Percentiles rank a stretch among this genome's conserved stretches.
Conservation (phyloP, 2,113 vertebrate genomes). For the Tympanuchus pallidicinctus region DNA sequence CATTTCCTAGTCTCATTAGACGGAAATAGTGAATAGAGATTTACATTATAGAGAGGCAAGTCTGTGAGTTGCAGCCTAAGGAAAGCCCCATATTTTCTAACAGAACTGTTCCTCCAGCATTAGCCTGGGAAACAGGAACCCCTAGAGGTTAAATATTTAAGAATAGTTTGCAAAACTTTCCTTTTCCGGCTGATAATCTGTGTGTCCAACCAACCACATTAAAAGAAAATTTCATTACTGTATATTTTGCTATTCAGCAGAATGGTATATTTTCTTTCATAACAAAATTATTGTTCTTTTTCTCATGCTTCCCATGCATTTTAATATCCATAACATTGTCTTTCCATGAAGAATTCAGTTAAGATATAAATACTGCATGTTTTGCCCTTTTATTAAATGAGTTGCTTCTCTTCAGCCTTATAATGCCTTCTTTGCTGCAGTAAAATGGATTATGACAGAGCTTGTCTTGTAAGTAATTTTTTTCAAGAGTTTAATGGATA, state of each 20-base stretch:
- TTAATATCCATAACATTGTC: conserved; percentile 54
- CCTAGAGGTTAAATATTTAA: conserved; percentile 75
- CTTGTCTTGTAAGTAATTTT: conserved; percentile 93
- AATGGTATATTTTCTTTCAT: conserved; percentile 41
- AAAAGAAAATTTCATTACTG: conserved; percentile 56
- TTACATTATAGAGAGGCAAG: conserved; percentile 1
- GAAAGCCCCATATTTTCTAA: conserved; percentile 35
- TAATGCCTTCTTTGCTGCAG: conserved; percentile 89
- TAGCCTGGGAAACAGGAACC: conserved; percentile 77
- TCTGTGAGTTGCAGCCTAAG: conserved; percentile 43
- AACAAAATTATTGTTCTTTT: background rate
- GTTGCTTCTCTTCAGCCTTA: conserved; percentile 89
- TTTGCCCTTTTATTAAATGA: conserved; percentile 63
- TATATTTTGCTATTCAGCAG: conserved; percentile 33
- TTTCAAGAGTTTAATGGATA: background rate
- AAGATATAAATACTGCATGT: conserved; percentile 32
- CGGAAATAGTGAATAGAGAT: conserved; percentile 10
- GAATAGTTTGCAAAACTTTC: conserved; percentile 57
- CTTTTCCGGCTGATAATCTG: conserved; percentile 49
- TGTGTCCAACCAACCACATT: conserved; percentile 9
- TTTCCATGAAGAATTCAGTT: conserved; percentile 58
- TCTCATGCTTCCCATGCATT: conserved; percentile 42
- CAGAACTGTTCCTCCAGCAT: conserved; percentile 28
- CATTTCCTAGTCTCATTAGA: conserved; percentile 33
- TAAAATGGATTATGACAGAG: conserved; percentile 96